phyloP scores from a whole-genome alignment of 2,113 vertebrate genomes.

The Cettia cetti region DNA sequence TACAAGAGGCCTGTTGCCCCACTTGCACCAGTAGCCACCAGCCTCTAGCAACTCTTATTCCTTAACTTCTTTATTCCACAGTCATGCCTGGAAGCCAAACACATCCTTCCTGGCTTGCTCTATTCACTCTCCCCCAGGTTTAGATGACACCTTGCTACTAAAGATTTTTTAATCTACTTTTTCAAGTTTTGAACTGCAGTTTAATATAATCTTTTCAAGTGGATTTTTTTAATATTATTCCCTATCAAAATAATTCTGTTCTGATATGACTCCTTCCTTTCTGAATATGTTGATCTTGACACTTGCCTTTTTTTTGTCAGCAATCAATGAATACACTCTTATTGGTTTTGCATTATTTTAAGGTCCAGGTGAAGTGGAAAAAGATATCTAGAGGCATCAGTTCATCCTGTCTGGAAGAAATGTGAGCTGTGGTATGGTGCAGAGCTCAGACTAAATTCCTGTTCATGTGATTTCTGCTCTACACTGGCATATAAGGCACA shows the following conservation, averaged over 20 bases:
- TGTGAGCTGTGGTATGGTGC: not conserved
- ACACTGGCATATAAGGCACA: not conserved
- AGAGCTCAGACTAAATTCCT: not conserved
- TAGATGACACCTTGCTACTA: not conserved
- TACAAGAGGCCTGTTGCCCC: fast-evolving
- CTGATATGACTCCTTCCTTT: not conserved
- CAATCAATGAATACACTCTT: not conserved
- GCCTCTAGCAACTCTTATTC: not conserved
- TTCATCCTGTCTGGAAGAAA: not conserved
- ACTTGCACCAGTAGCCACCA: not conserved
- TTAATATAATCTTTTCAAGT: not conserved
- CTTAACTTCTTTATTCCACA: not conserved
- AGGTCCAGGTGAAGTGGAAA: not conserved
- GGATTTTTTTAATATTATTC: not conserved
- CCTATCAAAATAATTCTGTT: not conserved
- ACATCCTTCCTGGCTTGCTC: not conserved
- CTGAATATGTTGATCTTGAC: not conserved
- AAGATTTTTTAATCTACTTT: not conserved
- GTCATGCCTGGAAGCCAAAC: not conserved
- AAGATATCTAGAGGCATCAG: not conserved
- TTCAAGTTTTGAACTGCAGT: not conserved
- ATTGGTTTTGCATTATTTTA: not conserved
- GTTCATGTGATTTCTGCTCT: not conserved
- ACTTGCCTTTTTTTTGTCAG: not conserved
- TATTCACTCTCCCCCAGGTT: not conserved